These are phyloP conservation scores for Drosophila ananassae DNA, from an alignment of 1,140 invertebrate species.

Conservation along the genomic window DNA sequence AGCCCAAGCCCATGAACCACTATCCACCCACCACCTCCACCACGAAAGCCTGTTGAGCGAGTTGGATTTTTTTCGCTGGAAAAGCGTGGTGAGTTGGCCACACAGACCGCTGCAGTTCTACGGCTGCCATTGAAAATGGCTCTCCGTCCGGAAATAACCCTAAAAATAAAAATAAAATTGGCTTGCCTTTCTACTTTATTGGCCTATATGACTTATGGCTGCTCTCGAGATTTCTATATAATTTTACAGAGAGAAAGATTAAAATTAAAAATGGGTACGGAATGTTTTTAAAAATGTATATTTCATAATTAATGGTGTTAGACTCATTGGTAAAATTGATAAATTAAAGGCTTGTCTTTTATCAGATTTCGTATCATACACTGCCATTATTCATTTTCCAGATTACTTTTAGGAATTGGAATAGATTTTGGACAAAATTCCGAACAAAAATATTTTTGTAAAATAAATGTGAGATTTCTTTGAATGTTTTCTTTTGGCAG, in stretches of 20 bases:
- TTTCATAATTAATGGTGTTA: not conserved
- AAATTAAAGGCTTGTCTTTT: not conserved
- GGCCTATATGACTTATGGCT: conserved; percentile 31
- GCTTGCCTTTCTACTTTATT: conserved; percentile 23
- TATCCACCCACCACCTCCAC: not conserved
- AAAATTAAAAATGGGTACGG: not conserved
- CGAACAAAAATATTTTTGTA: not conserved
- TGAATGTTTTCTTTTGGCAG: conserved; percentile 17
- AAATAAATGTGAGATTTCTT: not conserved
- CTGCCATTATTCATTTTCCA: too few relatives aligned
- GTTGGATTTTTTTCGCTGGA: conserved; percentile 7
- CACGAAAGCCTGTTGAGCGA: conserved; percentile 30
- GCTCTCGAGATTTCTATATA: conserved; percentile 15
- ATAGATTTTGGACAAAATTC: too few relatives aligned
- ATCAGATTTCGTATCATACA: too few relatives aligned
- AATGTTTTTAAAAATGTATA: not conserved
- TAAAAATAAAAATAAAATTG: conserved; percentile 49
- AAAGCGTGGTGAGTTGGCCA: conserved; percentile 30
- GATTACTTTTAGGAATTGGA: too few relatives aligned
- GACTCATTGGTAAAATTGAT: not conserved
- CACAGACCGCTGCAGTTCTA: conserved; percentile 42
- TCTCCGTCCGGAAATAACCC: conserved; percentile 28
- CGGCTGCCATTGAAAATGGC: conserved; percentile 41
- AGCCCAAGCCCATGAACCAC: conserved; percentile 1
- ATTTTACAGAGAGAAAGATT: not conserved